Conservation (phyloP, 2,888 invertebrate genomes). For the Craniophora ligustri region DNA sequence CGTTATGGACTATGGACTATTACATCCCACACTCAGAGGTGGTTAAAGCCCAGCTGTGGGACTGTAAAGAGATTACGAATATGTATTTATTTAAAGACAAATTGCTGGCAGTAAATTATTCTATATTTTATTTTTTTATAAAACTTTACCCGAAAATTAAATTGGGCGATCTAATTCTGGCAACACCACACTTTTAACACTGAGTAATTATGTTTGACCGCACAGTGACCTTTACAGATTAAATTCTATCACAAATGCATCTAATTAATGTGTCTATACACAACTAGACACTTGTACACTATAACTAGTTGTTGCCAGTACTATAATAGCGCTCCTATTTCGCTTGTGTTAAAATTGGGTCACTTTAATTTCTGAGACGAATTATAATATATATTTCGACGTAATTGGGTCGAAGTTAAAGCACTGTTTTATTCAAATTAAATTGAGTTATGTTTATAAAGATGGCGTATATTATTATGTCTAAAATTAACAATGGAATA, state of each 20-base stretch:
- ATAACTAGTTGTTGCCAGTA: background rate
- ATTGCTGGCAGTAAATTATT: too few species aligned
- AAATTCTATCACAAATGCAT: conserved; percentile 15
- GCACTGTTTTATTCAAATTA: too few species aligned
- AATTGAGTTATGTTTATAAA: too few species aligned
- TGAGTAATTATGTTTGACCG: conserved; percentile 7
- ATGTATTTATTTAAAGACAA: too few species aligned
- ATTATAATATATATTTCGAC: background rate
- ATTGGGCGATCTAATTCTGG: background rate
- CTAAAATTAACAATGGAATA: too few species aligned
- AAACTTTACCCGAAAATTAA: background rate
- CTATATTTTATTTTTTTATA: background rate
- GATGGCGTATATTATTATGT: too few species aligned
- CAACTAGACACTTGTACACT: conserved; percentile 1
- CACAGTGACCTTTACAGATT: conserved; percentile 14
- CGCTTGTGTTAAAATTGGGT: conserved; percentile 13
- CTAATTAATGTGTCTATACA: conserved; percentile 16
- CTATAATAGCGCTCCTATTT: background rate
- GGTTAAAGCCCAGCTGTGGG: too few species aligned
- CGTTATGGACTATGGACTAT: too few species aligned
- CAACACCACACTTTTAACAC: conserved; percentile 15
- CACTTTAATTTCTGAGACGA: conserved; percentile 8
- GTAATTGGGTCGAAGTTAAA: too few species aligned
- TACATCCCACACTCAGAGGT: too few species aligned
- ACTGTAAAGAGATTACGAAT: too few species aligned